These are phyloP conservation scores for Tyria jacobaeae DNA, from an alignment of 2,888 invertebrate genomes.

Conservation along the genomic window DNA sequence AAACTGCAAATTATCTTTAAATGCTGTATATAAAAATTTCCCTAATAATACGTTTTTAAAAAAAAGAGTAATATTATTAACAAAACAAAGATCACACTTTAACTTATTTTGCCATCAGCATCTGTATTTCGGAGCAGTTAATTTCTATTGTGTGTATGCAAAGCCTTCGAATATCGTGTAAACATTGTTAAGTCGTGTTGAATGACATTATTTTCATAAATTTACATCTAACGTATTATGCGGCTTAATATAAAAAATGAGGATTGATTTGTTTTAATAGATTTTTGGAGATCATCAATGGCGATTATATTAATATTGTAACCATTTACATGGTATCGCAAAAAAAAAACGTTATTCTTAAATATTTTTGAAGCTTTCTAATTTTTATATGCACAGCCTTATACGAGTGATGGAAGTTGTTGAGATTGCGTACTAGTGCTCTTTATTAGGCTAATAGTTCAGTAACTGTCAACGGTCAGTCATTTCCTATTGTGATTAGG, in stretches of 20 bases:
- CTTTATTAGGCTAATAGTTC: too few species aligned
- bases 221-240: background rate
- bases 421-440: too few species aligned
- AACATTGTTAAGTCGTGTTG: constrained; percentile 9
- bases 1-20: background rate
- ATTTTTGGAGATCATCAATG: too few species aligned
- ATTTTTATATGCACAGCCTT: too few species aligned
- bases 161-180: constrained; percentile 14
- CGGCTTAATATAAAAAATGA: background rate
- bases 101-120: constrained; percentile 2
- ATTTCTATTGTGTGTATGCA: constrained; percentile 17
- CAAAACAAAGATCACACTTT: background rate
- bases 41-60: too few species aligned
- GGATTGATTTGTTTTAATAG: background rate
- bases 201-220: constrained; percentile 11
- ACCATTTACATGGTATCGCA: too few species aligned
- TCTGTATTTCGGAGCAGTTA: constrained; percentile 5
- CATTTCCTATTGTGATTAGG: too few species aligned
- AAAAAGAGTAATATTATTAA: background rate
- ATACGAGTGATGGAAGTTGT: too few species aligned
- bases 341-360: too few species aligned
- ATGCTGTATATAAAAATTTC: background rate
- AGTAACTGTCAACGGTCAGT: too few species aligned
- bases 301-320: too few species aligned
- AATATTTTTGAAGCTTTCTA: too few species aligned